Base-by-base conservation (phyloP, 2,888 invertebrate genomes). In the Vandiemenella viatica region DNA sequence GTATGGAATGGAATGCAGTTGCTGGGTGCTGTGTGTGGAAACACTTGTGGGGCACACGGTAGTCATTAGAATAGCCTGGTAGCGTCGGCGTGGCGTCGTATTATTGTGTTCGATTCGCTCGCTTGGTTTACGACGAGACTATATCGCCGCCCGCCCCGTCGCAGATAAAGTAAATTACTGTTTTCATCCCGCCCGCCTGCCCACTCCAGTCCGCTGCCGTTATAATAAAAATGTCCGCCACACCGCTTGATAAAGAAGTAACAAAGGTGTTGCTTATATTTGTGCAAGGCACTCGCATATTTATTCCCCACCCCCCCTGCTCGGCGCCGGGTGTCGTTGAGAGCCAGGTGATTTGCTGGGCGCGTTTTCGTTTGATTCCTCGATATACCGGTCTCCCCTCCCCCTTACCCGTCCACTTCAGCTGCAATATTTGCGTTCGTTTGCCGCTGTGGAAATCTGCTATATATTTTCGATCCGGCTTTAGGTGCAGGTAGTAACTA, bases 221-320 rank as follows among this genome's bases (percentile, higher is more conserved):
- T 32, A 32, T 32, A 32, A 32, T 32, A 32, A 32, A 32, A 32
- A 32, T 13, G 32, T n/a, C n/a, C n/a, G n/a, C 32, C 37, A 18
- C 49, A 49, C 21, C 42, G 19, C 45, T 44, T 49, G 49, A 49
- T 44, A 49, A 49, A 48, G 48, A 49, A 49, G 44, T 49, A 49
- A 17, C 43, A 43, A 48, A 48, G 52, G 50, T 52, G 52, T 43
- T 47, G 45, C 46, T 52, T 52, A 52, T n/a, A n/a, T 52, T 52
- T 52, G 44, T 49, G 45, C 46, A 43, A 52, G 52, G 45, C 49
- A 46, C 46, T 46, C 44, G 44, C 40, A 49, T 50, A 52, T 52
- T 52, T 52, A 52, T 52, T 32, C 1, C 10, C 13, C 32, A 32
- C 32, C 32, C 32, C 2, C 3, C 32, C 13, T 2, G 32, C n/a